Conservation (phyloP, 2,113 vertebrate genomes). For the Willisornis vidua region DNA sequence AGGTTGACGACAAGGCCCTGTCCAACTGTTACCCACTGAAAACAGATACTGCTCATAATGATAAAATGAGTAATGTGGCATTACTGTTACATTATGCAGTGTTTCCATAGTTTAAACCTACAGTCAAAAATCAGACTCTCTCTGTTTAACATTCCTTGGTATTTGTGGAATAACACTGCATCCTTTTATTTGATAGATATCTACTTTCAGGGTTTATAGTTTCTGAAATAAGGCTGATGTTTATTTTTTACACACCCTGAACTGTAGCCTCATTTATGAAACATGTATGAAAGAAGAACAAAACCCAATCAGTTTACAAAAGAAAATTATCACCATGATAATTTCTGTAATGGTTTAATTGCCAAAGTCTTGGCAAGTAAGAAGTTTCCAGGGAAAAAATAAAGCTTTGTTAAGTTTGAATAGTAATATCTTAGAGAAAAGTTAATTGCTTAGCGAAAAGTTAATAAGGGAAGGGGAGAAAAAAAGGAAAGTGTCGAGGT, state of each 20-base stretch:
- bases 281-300: background rate
- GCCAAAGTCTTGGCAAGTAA: background rate
- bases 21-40: background rate
- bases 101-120: background rate
- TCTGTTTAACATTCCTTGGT: background rate
- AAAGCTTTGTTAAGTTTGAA: background rate
- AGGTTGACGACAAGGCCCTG: background rate
- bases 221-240: background rate
- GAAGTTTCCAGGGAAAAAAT: background rate
- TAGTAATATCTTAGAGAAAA: background rate
- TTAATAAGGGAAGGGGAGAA: background rate
- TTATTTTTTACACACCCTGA: background rate
- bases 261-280: background rate
- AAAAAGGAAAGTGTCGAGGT: background rate
- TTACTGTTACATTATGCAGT: background rate
- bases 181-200: background rate
- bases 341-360: background rate
- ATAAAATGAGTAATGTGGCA: background rate
- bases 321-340: background rate
- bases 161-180: background rate
- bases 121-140: background rate
- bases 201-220: background rate
- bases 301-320: background rate
- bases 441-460: background rate
- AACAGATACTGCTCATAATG: background rate